Base-by-base conservation (phyloP, 2,113 vertebrate species). In the Tamias sibiricus region DNA sequence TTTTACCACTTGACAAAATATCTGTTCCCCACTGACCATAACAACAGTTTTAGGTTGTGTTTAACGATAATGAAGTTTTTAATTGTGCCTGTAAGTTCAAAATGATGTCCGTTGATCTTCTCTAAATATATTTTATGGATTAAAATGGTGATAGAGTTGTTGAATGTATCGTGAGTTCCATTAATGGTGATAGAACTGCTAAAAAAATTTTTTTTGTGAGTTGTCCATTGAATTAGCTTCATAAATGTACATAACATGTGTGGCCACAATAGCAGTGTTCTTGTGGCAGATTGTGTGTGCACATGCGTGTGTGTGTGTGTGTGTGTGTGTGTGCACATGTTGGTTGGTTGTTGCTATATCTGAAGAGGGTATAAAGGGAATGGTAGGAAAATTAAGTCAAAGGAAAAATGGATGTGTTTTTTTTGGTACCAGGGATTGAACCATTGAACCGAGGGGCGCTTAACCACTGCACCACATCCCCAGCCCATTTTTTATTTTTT, bases 61-160 rank as follows among this genome's bases (percentile, higher is more conserved):
- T 57, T 94, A 81, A 80, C 80, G 28, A 62, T 90, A 79, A 85
- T 62, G 76, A 79, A 57, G 40, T 77, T n/a, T 95, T 95, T 20
- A 92, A 4, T 91, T 94, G n/a, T 69, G 16, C 40, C 37, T 92
- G 0, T 79, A 77, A 72, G 74, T 94, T 93, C 14, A 95, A 69
- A 83, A 82, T 49, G n/a, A 57, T 71, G 19, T 57, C 64, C 66
- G 0, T 54, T 89, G 77, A 81, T 12, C 93, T 89, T 84, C 30
- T 95, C n/a, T 76, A 37, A 72, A 52, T 87, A 47, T 68, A 75
- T 79, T 84, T 94, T 64, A 35, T 44, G 26, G 24, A 74, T 62
- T 35, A 42, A 30, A 79, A 79, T 37, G 35, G 35, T 35, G 40
- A 35, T n/a, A 35, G 0, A 69, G 26, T 87, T 32, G 8, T 14